Evolutionary conservation across 2,888 invertebrate genomes (phyloP).

Genomic region (Pheosia gnoma): DNA sequence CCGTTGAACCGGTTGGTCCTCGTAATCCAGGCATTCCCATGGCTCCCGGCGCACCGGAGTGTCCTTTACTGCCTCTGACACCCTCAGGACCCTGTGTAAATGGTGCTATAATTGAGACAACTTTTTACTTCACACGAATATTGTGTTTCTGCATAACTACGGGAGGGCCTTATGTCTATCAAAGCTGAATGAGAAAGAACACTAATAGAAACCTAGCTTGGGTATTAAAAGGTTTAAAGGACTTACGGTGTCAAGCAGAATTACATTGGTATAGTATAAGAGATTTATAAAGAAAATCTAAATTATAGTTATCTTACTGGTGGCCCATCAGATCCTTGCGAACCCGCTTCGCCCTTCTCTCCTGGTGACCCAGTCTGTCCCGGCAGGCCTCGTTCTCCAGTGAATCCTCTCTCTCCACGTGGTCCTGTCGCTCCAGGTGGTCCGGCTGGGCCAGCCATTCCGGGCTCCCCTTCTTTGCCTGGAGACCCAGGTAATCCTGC

Average conservation of each 20-base stretch:
- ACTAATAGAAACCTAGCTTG: too few relatives aligned
- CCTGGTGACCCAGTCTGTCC: conserved; percentile 88
- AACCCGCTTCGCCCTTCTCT: conserved; percentile 86
- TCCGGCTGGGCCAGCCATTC: conserved; percentile 87
- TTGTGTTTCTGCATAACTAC: too few relatives aligned
- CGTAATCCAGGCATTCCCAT: conserved; percentile 88
- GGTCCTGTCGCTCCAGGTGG: conserved; percentile 85
- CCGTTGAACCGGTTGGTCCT: conserved; percentile 86
- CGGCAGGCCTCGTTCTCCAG: conserved; percentile 89
- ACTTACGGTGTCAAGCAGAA: too few relatives aligned
- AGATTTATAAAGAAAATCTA: too few relatives aligned
- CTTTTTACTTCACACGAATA: too few relatives aligned
- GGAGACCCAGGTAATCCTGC: conserved; percentile 89
- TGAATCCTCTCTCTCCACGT: conserved; percentile 88
- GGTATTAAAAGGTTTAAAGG: too few relatives aligned
- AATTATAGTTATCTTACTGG: conserved; percentile 71
- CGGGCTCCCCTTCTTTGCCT: conserved; percentile 92
- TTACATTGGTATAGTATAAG: too few relatives aligned
- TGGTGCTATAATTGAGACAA: too few relatives aligned
- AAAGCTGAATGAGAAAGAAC: too few relatives aligned
- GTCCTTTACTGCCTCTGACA: conserved; percentile 87
- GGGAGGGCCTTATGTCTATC: too few relatives aligned
- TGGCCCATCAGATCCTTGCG: conserved; percentile 88
- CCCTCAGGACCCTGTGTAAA: conserved; percentile 86
- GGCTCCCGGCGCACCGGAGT: conserved; percentile 87